Percentiles rank a stretch among this genome's conserved stretches.
phyloP scores from a whole-genome alignment of 2,888 invertebrate species.

The Zaprionus lineosus region DNA sequence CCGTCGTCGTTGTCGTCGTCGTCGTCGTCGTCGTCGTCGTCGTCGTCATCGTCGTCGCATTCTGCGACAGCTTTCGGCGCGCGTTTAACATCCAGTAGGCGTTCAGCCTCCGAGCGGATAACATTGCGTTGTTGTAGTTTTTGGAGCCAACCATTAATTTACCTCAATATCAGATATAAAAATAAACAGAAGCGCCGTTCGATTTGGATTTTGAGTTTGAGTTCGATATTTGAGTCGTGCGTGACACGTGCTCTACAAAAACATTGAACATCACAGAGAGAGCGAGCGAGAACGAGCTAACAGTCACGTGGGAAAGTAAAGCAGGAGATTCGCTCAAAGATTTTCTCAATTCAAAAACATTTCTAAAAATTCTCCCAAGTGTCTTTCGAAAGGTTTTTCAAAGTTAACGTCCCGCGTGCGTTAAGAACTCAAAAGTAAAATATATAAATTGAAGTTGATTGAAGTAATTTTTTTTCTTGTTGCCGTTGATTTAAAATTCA shows the following conservation, averaged over 20 bases:
- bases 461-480: constrained; percentile 21
- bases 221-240: constrained; percentile 37
- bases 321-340: too few relatives aligned
- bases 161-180: constrained; percentile 15
- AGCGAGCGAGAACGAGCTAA: neutral
- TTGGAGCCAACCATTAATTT: constrained; percentile 54
- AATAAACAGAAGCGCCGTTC: constrained; percentile 20
- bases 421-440: too few relatives aligned
- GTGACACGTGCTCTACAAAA: constrained; percentile 3
- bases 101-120: constrained; percentile 83
- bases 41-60: constrained; percentile 44
- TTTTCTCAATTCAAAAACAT: too few relatives aligned
- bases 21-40: constrained; percentile 8
- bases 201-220: constrained; percentile 11
- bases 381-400: too few relatives aligned
- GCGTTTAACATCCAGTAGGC: constrained; percentile 81
- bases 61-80: constrained; percentile 70
- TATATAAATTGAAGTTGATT: too few relatives aligned
- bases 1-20: constrained; percentile 19
- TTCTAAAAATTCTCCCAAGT: neutral
- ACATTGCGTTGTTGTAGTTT: constrained; percentile 79
- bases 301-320: too few relatives aligned
- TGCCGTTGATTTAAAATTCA: constrained; percentile 18
- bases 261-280: neutral
- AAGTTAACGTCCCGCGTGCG: too few relatives aligned